Percentiles rank a stretch among this genome's conserved stretches.
Conservation (phyloP, 2,113 vertebrate genomes). For the Bolborhynchus lineola region DNA sequence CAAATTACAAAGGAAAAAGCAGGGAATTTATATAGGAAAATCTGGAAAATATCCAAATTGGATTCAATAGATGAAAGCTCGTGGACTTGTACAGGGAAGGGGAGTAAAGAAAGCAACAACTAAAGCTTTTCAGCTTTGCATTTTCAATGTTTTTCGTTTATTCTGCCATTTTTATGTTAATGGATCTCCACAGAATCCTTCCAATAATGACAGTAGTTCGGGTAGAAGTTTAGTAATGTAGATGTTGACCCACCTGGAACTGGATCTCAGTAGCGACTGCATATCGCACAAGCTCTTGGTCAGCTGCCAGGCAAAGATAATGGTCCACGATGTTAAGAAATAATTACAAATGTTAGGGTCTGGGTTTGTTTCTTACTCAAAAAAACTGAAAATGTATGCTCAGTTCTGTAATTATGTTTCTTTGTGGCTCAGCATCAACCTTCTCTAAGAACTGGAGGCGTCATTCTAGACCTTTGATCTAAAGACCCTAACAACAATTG, state of each 20-base stretch:
- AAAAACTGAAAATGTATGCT: background rate
- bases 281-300: background rate
- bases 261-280: background rate
- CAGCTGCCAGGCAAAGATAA: background rate
- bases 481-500: background rate
- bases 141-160: background rate
- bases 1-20: background rate
- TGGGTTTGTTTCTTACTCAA: background rate
- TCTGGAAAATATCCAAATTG: background rate
- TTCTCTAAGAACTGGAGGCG: background rate
- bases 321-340: background rate
- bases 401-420: background rate
- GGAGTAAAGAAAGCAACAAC: background rate
- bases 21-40: background rate
- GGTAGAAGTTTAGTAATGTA: background rate
- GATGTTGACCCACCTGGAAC: background rate
- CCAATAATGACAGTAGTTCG: background rate
- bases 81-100: background rate
- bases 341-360: background rate
- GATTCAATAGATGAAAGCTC: background rate
- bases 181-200: background rate
- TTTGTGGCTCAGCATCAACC: background rate
- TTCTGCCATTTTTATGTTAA: background rate
- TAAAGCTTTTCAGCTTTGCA: background rate
- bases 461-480: background rate